phyloP scores from a whole-genome alignment of 2,797 vertebrate genomes.

The Tokudaia tokunoshimensis region DNA sequence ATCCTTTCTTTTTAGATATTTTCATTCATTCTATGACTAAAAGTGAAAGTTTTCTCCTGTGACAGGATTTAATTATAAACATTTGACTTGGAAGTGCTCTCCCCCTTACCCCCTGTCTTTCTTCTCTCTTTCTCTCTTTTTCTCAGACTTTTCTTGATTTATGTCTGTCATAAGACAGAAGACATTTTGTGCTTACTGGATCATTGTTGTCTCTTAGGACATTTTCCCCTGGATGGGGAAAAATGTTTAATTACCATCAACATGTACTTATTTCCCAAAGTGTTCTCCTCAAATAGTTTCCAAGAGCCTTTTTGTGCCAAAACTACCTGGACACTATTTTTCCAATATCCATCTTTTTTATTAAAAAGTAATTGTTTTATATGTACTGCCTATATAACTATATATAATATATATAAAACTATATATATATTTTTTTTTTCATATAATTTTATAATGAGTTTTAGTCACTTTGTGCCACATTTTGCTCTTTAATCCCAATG shows the following conservation, averaged over 20 bases:
- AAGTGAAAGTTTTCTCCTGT: background rate
- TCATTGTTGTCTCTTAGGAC: background rate
- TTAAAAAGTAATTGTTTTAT: background rate
- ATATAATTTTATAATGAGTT: background rate
- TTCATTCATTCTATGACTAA: background rate
- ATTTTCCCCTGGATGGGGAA: background rate
- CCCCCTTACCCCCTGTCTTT: background rate
- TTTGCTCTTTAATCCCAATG: background rate
- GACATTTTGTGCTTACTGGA: background rate
- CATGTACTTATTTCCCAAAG: accelerated
- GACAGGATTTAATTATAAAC: too few relatives aligned
- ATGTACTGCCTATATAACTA: background rate
- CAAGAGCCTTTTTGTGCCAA: background rate
- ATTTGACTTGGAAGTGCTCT: background rate
- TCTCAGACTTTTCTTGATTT: background rate
- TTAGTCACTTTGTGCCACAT: background rate
- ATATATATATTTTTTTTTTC: background rate
- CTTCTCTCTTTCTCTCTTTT: background rate
- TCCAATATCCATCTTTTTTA: background rate
- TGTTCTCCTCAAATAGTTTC: accelerated
- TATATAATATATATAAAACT: too few relatives aligned
- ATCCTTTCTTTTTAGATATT: background rate
- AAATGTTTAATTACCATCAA: background rate
- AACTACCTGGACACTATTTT: background rate
- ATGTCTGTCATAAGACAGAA: background rate